Evolutionary conservation across 2,888 invertebrate species (phyloP).

Genomic region (Hoplodrina ambigua): DNA sequence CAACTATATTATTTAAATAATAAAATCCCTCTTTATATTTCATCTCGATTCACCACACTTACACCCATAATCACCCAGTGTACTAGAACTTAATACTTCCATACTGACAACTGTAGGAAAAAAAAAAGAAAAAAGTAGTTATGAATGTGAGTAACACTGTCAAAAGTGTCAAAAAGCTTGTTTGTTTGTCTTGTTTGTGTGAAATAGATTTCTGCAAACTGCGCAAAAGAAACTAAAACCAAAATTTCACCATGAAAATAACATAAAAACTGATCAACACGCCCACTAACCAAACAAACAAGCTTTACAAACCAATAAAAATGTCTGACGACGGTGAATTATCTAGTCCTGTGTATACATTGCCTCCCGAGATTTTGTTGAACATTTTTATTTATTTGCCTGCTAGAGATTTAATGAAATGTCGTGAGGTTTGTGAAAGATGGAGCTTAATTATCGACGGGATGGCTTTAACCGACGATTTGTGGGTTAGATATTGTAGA

Average conservation of each 20-base stretch:
- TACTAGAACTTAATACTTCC: no score
- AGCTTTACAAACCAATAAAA: conserved; percentile 14
- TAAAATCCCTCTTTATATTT: no score
- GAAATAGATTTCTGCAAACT: conserved; percentile 11
- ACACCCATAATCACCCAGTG: no score
- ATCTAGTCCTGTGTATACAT: conserved; percentile 11
- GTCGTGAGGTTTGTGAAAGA: conserved; percentile 76
- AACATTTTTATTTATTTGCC: conserved; percentile 74
- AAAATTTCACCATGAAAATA: conserved; percentile 42
- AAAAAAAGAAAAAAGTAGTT: no score
- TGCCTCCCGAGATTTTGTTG: conserved; percentile 78
- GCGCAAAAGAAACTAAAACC: conserved; percentile 21
- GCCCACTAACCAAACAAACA: neutral
- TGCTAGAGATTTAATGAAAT: conserved; percentile 72
- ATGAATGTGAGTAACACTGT: no score
- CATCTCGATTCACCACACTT: no score
- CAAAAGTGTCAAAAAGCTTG: neutral
- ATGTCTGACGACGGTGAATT: conserved; percentile 44
- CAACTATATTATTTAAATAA: no score
- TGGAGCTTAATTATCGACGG: conserved; percentile 79
- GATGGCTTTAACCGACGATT: conserved; percentile 64
- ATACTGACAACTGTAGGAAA: no score
- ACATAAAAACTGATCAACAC: conserved; percentile 24
- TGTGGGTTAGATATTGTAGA: conserved; percentile 76
- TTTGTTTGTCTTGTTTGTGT: conserved; percentile 10